Percentiles rank a stretch among this genome's conserved stretches.
phyloP scores from a whole-genome alignment of 2,888 invertebrate genomes.

The Callimorpha dominula region DNA sequence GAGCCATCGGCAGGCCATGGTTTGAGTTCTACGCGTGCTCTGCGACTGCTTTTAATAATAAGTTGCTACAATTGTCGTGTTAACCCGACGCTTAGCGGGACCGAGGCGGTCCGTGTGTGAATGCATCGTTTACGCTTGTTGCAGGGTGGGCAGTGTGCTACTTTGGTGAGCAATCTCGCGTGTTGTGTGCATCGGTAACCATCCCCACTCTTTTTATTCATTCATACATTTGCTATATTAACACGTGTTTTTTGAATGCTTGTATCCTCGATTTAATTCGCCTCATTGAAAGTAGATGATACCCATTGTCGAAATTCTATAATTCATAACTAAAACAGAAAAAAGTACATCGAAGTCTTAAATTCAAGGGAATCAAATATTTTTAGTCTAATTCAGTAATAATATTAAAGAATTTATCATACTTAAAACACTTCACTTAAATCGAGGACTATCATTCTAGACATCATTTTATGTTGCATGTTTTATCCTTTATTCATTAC shows the following conservation, averaged over 20 bases:
- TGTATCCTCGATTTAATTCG: constrained; percentile 66
- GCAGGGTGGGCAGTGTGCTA: constrained; percentile 97
- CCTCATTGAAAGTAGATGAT: constrained; percentile 15
- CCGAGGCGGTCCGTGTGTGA: constrained; percentile 67
- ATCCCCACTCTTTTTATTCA: constrained; percentile 91
- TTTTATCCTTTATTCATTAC: constrained; percentile 68
- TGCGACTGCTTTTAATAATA: constrained; percentile 34
- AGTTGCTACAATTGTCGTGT: constrained; percentile 31
- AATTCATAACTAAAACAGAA: background rate
- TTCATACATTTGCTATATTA: constrained; percentile 81
- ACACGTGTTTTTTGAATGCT: constrained; percentile 76
- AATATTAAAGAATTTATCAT: background rate
- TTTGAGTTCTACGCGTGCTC: background rate
- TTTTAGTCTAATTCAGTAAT: background rate
- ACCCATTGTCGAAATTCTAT: background rate
- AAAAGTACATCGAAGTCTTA: background rate
- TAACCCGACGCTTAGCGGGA: constrained; percentile 31
- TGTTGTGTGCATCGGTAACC: constrained; percentile 98
- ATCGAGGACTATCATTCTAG: constrained; percentile 70
- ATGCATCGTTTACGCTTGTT: constrained; percentile 84
- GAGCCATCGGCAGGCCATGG: background rate
- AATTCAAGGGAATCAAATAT: background rate
- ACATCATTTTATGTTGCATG: constrained; percentile 78
- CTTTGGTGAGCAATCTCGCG: constrained; percentile 98
- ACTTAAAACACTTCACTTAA: constrained; percentile 51